Base-by-base conservation (phyloP, 1,140 invertebrate species). In the Portunus trituberculatus region DNA sequence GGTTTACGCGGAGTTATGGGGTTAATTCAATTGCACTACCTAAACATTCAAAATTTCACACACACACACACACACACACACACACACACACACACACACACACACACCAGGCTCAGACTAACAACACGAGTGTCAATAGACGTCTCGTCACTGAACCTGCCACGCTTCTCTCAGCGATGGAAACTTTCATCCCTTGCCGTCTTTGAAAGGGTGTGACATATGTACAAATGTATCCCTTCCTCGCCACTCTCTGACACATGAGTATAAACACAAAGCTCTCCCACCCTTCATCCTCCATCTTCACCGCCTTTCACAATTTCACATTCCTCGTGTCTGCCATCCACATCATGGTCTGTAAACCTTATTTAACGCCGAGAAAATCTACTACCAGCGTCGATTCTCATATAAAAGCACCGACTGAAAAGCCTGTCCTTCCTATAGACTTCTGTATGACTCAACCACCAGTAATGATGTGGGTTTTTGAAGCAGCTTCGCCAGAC, bases 11-110 rank as follows among this genome's bases (percentile, higher is more conserved):
- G 20, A 20, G 52, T 76, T 25, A 25, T n/a, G 67, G 16, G 1
- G 67, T n/a, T 20, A 2, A 76, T n/a, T 76, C 67, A 76, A 39
- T 2, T 39, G 6, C 6, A 39, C 6, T 39, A 39, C 39, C 39
- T 20, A 88, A 25, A 32, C 28, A 32, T 39, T 32, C 87, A 88
- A 14, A 29, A 8, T 32, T 29, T 0, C 4, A 28, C 31, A 88
- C 0, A n/a, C 90, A 59, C 90, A 91, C 89, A 91, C 89, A 91
- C 89, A 91, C 39, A 91, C 89, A 91, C 90, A 59, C 90, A 91
- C 89, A 91, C 89, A 91, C 89, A 91, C 39, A 91, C 89, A 91
- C n/a, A 52, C n/a, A 52, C 25, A 91, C 45, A 48, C 14, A 25
- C 10, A 48, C 45, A 91, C 39, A 39, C 39, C 39, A 1, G 39